These are phyloP conservation scores for Pelusios castaneus DNA, from an alignment of 2,113 vertebrate genomes.

Conservation along the genomic window DNA sequence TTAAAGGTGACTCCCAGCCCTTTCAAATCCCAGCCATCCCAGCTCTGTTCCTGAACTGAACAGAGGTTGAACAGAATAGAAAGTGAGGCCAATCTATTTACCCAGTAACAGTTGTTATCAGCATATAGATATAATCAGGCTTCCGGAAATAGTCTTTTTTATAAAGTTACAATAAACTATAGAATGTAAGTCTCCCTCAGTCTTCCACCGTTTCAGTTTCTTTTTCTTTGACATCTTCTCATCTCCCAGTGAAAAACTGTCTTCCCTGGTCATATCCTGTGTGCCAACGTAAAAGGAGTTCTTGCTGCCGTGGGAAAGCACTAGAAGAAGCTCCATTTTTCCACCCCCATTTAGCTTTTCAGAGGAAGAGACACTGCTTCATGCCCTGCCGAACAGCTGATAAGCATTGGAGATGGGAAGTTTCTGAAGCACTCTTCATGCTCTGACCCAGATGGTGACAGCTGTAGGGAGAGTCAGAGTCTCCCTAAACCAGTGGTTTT, in stretches of 20 bases:
- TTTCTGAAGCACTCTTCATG: slow-evolving; percentile 70
- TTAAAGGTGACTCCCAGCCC: not conserved
- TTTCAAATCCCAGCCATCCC: not conserved
- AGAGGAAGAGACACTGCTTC: slow-evolving; percentile 50
- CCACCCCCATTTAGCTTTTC: slow-evolving; percentile 50
- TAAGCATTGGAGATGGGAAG: slow-evolving; percentile 69
- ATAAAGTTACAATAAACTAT: not conserved
- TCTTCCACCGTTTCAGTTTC: not conserved
- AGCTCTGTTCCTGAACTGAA: too few species aligned
- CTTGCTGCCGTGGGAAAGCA: slow-evolving; percentile 27
- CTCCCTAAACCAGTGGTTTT: slow-evolving; percentile 37
- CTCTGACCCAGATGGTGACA: slow-evolving; percentile 59
- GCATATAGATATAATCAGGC: not conserved
- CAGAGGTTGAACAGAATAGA: too few species aligned
- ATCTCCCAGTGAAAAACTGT: not conserved
- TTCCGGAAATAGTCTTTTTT: not conserved
- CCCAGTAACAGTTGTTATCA: not conserved
- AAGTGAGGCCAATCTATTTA: not conserved
- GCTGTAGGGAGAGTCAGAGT: slow-evolving; percentile 29
- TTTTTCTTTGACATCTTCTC: not conserved
- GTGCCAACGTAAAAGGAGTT: slow-evolving; percentile 49
- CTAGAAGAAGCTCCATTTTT: slow-evolving; percentile 41
- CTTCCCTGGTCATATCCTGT: slow-evolving; percentile 33
- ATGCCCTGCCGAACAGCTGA: slow-evolving; percentile 66
- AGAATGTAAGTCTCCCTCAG: not conserved